Evolutionary conservation across 2,113 vertebrate species (phyloP), one percentile per base, ranked within the genome.

Genomic region (Tupaia tana): DNA sequence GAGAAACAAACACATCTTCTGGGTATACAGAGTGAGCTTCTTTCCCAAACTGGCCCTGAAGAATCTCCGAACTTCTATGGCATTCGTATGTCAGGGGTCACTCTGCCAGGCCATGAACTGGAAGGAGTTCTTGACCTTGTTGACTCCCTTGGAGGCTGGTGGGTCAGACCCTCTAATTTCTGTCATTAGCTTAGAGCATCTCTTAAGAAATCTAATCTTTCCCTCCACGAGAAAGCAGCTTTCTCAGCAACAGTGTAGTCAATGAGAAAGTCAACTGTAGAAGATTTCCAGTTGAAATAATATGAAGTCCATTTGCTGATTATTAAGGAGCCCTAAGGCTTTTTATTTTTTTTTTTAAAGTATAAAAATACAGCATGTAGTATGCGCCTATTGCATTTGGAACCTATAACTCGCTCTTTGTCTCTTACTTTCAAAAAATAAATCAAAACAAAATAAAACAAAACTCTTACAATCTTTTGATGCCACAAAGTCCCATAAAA

Each of bases 261-360:
- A 79, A 70, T 9, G 19, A 74, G 56, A 66, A 96, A 82, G 54
- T 15, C 59, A 66, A 29, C 31, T 59, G 18, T 34, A 25, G 0
- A 61, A 64, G 67, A 31, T 16, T 81, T 92, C 11, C 24, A 69
- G 16, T 24, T 69, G 70, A 96, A 94, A 31, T 34, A 77, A 67
- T 59, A 19, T 43, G 93, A 93, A 95, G n/a, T 77, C 31, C 61
- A 66, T 66, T 88, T 79, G 69, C 74, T 89, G 61, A 7, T 29
- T 92, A 61, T 75, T 29, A 27, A 34, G 59, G 71, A 43, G 14
- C 69, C 93, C 86, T 92, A 95, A 97, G 95, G 31, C 54, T 87
- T 90, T 95, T 96, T 88, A 95, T 27, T 95, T 97, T 87, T 87
- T 43, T 43, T 3, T 3, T 3, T 4, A 43, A 43, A 43, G 43